phyloP scores from a whole-genome alignment of 2,797 vertebrate genomes.

The Tapera naevia region DNA sequence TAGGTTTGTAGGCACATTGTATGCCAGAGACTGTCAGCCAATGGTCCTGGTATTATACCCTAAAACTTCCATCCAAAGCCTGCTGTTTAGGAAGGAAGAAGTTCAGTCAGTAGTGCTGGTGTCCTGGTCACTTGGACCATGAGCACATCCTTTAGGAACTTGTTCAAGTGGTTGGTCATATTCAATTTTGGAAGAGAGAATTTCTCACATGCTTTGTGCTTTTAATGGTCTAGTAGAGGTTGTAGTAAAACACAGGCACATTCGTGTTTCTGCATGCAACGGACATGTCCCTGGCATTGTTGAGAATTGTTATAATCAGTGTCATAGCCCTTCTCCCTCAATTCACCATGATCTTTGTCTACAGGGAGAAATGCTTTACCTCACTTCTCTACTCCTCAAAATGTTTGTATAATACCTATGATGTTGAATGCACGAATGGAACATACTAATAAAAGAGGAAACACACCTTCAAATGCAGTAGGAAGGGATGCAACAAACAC shows the following conservation, averaged over 20 bases:
- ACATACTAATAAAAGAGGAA: neutral
- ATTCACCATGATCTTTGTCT: neutral
- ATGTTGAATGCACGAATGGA: neutral
- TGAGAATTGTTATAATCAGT: neutral
- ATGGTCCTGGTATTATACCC: neutral
- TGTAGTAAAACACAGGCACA: conserved; percentile 10
- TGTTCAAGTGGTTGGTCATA: neutral
- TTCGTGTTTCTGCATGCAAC: neutral
- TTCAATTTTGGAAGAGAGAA: neutral
- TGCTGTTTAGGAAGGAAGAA: conserved; percentile 4
- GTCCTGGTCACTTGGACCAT: conserved; percentile 1
- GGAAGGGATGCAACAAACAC: neutral
- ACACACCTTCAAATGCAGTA: neutral
- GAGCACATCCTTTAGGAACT: neutral
- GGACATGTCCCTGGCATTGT: neutral
- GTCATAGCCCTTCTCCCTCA: neutral
- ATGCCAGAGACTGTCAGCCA: neutral
- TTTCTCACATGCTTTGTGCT: conserved; percentile 21
- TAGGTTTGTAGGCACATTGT: neutral
- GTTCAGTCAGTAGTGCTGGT: neutral
- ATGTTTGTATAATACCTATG: neutral
- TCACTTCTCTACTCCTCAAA: neutral
- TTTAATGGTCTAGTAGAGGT: neutral
- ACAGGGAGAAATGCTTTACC: neutral
- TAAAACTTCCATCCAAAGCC: neutral